Percentiles rank a stretch among this genome's conserved stretches.
phyloP scores from a whole-genome alignment of 2,113 vertebrate genomes.

The Irena cyanogastra region DNA sequence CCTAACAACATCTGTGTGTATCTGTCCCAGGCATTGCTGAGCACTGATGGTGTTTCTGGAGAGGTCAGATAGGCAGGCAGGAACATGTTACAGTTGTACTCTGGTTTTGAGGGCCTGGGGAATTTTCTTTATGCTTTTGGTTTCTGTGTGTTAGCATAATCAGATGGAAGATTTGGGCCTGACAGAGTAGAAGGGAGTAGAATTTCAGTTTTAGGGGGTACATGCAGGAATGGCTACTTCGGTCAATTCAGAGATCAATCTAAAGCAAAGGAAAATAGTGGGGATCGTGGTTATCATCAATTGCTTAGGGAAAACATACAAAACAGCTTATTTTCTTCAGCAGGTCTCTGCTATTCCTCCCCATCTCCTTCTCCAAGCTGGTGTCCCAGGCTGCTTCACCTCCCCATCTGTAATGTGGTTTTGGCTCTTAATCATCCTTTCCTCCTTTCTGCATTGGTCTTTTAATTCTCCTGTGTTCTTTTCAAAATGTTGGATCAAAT shows the following conservation, averaged over 20 bases:
- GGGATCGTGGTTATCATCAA: background rate
- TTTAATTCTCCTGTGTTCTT: background rate
- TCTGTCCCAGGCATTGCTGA: background rate
- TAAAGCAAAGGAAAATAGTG: background rate
- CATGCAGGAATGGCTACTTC: accelerated
- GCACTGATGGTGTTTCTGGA: background rate
- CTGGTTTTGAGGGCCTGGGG: background rate
- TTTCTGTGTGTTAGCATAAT: background rate
- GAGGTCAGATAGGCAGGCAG: background rate
- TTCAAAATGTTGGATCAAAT: background rate
- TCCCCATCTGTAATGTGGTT: background rate
- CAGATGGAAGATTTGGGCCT: background rate
- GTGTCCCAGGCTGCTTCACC: background rate
- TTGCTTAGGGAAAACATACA: background rate
- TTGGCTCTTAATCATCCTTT: background rate
- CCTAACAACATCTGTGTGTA: background rate
- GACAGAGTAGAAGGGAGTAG: background rate
- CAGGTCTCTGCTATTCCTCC: background rate
- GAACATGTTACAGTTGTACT: background rate
- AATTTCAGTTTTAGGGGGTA: background rate
- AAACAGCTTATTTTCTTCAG: background rate
- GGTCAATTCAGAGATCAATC: background rate
- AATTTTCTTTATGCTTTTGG: background rate
- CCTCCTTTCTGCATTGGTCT: background rate
- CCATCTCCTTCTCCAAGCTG: background rate